Evolutionary conservation across 1,140 invertebrate species (phyloP).

Genomic region (Brachionus asplanchnoidis): DNA sequence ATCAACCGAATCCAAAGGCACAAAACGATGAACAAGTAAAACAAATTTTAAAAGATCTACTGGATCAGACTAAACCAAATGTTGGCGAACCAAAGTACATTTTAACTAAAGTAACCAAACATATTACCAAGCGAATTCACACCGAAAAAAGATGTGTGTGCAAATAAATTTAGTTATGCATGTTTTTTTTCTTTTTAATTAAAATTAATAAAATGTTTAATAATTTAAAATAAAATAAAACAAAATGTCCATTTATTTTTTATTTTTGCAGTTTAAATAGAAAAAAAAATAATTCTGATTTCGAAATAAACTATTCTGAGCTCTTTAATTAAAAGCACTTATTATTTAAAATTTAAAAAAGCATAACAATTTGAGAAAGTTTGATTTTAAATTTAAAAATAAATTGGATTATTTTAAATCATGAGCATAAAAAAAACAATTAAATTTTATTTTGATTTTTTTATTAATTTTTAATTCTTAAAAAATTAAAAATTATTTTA

Average conservation of each 20-base stretch:
- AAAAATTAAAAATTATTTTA: too few species aligned
- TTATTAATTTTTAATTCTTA: too few species aligned
- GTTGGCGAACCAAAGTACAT: not conserved
- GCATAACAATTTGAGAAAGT: too few species aligned
- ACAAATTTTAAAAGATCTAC: not conserved
- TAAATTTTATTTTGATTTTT: too few species aligned
- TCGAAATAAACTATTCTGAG: too few species aligned
- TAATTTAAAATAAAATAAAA: not conserved
- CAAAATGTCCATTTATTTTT: not conserved
- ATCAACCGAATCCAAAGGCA: not conserved
- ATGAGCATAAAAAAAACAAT: too few species aligned
- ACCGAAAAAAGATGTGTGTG: slow-evolving; percentile 15
- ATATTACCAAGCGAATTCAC: not conserved
- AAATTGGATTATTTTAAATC: too few species aligned
- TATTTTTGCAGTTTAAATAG: too few species aligned
- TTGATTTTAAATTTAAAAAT: too few species aligned
- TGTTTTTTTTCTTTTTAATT: not conserved
- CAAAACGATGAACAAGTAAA: not conserved
- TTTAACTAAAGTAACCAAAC: slow-evolving; percentile 27
- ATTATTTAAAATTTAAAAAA: too few species aligned
- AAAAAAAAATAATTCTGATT: not conserved
- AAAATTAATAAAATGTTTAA: not conserved
- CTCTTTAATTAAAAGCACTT: too few species aligned
- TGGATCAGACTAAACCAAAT: not conserved
- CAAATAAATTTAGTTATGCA: not conserved